phyloP scores from a whole-genome alignment of 2,888 invertebrate genomes.

The Oeneis ivallda region DNA sequence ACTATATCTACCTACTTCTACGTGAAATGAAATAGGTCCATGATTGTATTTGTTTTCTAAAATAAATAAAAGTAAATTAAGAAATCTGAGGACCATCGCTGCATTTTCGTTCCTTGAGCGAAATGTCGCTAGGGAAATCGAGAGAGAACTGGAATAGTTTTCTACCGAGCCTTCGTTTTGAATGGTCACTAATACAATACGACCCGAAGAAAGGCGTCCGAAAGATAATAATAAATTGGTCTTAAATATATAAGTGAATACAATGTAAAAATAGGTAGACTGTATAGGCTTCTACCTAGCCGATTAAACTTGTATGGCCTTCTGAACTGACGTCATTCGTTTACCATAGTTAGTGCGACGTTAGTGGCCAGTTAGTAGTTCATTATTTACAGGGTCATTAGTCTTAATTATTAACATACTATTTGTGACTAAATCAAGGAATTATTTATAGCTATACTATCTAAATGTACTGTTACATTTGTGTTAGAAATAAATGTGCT shows the following conservation, averaged over 20 bases:
- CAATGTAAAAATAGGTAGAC: not conserved
- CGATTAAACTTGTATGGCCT: conserved; percentile 21
- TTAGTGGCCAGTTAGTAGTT: conserved; percentile 29
- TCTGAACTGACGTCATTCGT: conserved; percentile 29
- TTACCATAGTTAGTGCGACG: conserved; percentile 21
- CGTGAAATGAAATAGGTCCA: not conserved
- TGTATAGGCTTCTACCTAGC: conserved; percentile 6
- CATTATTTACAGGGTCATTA: conserved; percentile 30
- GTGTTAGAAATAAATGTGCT: not conserved
- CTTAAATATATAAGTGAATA: conserved; percentile 6
- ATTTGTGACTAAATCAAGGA: conserved; percentile 24
- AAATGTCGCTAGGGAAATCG: conserved; percentile 14
- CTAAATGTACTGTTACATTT: conserved; percentile 12
- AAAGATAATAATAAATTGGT: not conserved
- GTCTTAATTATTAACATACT: conserved; percentile 29
- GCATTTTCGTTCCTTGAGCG: not conserved
- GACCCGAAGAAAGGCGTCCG: not conserved
- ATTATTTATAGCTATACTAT: conserved; percentile 10
- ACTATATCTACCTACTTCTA: too few relatives aligned
- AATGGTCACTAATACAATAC: not conserved
- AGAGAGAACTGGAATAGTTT: not conserved
- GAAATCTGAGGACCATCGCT: not conserved
- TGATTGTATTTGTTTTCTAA: not conserved
- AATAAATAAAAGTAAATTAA: conserved; percentile 4
- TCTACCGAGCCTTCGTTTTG: not conserved